Base-by-base conservation (phyloP, 64 coral and sea anemone species). In the Montipora cactus region DNA sequence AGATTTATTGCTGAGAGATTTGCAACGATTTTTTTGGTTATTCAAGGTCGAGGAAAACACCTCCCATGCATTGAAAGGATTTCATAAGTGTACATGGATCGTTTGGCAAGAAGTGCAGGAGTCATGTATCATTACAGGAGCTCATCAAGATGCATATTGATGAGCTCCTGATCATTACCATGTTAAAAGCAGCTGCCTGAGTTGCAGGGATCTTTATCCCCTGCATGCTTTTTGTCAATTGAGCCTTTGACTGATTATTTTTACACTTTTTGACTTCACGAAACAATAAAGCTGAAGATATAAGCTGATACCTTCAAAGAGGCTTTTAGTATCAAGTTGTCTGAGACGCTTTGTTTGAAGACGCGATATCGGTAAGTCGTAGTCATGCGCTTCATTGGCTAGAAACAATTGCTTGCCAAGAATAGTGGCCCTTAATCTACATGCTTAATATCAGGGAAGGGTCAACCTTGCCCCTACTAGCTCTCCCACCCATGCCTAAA, bases 301-400 rank as follows among this genome's bases (percentile, higher is more conserved):
- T 71, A 68, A 37, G 37, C 37, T 86, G 82, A 86, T 86, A 46
- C 68, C 82, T 86, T 86, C 19, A 70, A 72, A 86, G 2, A 71
- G n/a, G 66, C 62, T 86, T 86, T 86, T 86, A 46, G 82, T 86
- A 71, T 71, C 37, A 52, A 86, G 66, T 45, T 72, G 64, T 20
- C 64, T n/a, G 28, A n/a, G 7, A 49, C 71, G 61, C 67, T 86
- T 84, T 72, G 82, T 86, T 52, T 48, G 67, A 46, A 86, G 82
- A 8, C 66, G 62, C 46, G 20, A 19, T 86, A 71, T 72, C 67
- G 18, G 82, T 86, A 50, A 86, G 66, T 45, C 70, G 82, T 86
- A 71, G 82, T 86, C 71, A 86, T 71, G 44, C 82, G 82, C 64
- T 68, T 86, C 66, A 86, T 37, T 86, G 47, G 67, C 82, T 72